A percentile compares a stretch with the other conserved stretches of the same genome.
phyloP scores from a whole-genome alignment of 1,140 invertebrate species.

The Ips typographus region DNA sequence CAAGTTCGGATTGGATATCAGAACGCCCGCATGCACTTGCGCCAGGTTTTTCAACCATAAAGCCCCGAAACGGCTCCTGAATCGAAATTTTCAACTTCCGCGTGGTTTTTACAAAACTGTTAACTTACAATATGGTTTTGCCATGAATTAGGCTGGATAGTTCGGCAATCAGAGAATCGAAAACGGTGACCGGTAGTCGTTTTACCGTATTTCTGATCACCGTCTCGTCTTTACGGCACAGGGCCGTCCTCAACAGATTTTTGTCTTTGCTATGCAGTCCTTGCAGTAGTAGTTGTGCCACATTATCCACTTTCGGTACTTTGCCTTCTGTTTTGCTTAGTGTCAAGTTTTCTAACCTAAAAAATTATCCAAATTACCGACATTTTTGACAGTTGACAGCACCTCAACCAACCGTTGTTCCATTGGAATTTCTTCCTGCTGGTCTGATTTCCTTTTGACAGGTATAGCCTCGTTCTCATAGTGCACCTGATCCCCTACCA shows the following conservation, averaged over 20 bases:
- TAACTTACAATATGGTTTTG: conserved; percentile 61
- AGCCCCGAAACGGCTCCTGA: conserved; percentile 60
- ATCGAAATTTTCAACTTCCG: conserved; percentile 37
- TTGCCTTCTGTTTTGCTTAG: conserved; percentile 52
- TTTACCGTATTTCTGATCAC: conserved; percentile 63
- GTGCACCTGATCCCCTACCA: conserved; percentile 54
- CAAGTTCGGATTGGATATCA: conserved; percentile 61
- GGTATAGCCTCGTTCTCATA: conserved; percentile 53
- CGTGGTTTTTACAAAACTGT: neutral
- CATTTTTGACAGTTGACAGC: no score
- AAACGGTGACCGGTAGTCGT: conserved; percentile 63
- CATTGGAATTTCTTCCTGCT: conserved; percentile 69
- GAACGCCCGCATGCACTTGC: conserved; percentile 62
- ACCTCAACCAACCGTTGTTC: conserved; percentile 57
- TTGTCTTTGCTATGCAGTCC: conserved; percentile 77
- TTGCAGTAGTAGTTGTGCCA: conserved; percentile 73
- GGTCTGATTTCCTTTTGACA: conserved; percentile 54
- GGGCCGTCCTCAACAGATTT: conserved; percentile 59
- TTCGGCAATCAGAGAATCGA: conserved; percentile 63
- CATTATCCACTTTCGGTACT: conserved; percentile 62
- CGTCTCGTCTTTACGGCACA: conserved; percentile 58
- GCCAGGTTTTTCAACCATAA: conserved; percentile 63
- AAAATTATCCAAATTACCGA: neutral
- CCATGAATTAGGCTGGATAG: conserved; percentile 62
- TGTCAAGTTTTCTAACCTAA: conserved; percentile 67